Percentiles rank a stretch among this genome's conserved stretches.
Conservation (phyloP, 2,888 invertebrate species). For the Campopleginae sp. region DNA sequence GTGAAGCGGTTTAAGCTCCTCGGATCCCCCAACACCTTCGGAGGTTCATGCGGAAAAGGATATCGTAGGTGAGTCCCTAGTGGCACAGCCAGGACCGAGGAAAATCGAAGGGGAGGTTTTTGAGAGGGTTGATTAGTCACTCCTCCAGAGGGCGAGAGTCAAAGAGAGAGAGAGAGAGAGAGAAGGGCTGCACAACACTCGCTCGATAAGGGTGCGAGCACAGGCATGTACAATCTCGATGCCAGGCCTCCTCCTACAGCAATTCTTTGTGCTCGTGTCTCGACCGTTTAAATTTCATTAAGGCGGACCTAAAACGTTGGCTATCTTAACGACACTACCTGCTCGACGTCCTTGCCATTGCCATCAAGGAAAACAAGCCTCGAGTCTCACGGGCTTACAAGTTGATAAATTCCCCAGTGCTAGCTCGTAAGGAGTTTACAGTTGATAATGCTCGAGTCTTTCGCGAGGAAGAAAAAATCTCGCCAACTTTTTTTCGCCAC, state of each 20-base stretch:
- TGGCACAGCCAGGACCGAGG: constrained; percentile 66
- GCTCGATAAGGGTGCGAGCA: constrained; percentile 66
- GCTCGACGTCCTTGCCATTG: constrained; percentile 6
- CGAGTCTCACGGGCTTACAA: constrained; percentile 56
- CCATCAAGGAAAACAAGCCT: constrained; percentile 35
- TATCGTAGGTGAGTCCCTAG: constrained; percentile 12
- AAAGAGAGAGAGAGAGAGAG: not conserved
- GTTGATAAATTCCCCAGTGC: constrained; percentile 23
- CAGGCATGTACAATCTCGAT: constrained; percentile 45
- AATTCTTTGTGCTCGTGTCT: constrained; percentile 50
- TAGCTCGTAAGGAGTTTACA: constrained; percentile 41
- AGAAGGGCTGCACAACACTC: constrained; percentile 55
- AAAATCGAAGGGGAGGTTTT: constrained; percentile 68
- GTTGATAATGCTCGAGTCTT: constrained; percentile 35
- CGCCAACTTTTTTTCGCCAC: not conserved
- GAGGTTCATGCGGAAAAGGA: not conserved
- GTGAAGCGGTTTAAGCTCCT: not conserved
- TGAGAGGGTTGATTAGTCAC: constrained; percentile 74
- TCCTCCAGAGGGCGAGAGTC: constrained; percentile 53
- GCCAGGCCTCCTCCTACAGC: constrained; percentile 29
- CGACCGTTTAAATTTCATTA: constrained; percentile 77
- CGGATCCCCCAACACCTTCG: not conserved
- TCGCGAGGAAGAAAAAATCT: not conserved
- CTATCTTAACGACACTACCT: constrained; percentile 70
- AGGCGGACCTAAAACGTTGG: constrained; percentile 69